Percentiles rank a stretch among this genome's conserved stretches.
phyloP scores from a whole-genome alignment of 2,113 vertebrate species.

The Eulemur macaco region DNA sequence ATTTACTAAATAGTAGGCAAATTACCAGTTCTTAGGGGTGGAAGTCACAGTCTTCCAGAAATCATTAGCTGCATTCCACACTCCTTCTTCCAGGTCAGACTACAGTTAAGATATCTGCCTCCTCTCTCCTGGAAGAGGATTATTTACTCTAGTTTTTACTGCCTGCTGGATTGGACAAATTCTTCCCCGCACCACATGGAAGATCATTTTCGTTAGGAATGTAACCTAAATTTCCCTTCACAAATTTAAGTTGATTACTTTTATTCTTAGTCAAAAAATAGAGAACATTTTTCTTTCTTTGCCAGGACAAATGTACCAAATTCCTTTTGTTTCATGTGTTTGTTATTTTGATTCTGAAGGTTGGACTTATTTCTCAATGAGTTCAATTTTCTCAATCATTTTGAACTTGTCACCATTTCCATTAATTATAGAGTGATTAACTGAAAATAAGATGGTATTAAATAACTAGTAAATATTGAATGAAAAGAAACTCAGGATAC shows the following conservation, averaged over 20 bases:
- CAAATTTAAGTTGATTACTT: neutral
- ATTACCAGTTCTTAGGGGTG: neutral
- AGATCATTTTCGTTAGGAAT: neutral
- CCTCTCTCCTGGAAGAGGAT: too few relatives aligned
- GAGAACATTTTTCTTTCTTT: neutral
- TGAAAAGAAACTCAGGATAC: neutral
- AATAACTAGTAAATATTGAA: neutral
- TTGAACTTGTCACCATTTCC: neutral
- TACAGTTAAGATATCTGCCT: neutral
- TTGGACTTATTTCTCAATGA: neutral
- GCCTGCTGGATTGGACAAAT: fast-evolving
- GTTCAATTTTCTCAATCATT: neutral
- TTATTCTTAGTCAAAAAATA: neutral
- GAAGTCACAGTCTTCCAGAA: neutral
- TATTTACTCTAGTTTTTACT: neutral
- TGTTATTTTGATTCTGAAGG: neutral
- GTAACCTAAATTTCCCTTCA: neutral
- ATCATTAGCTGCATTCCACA: neutral
- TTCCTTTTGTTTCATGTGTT: neutral
- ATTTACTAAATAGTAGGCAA: neutral
- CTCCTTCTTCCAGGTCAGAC: neutral
- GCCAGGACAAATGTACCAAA: neutral
- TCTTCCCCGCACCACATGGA: fast-evolving
- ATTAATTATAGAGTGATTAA: neutral
- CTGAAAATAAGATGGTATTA: neutral